Percentiles rank a stretch among this genome's conserved stretches.
phyloP scores from a whole-genome alignment of 2,888 invertebrate genomes.

The Platycheirus albimanus region DNA sequence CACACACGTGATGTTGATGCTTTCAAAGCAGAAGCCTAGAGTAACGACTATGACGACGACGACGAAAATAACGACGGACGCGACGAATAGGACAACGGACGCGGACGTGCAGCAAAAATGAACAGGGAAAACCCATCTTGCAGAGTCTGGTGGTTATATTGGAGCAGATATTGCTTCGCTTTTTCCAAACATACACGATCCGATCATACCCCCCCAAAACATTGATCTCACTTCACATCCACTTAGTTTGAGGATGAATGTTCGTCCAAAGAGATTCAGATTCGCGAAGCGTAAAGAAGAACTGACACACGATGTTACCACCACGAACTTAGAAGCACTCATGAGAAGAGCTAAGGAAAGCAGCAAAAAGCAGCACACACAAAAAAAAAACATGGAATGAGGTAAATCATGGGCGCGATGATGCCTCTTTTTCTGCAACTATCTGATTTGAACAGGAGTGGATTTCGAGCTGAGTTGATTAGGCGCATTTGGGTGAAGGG shows the following conservation, averaged over 20 bases:
- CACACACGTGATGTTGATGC: slow-evolving; percentile 63
- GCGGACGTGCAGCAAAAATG: too few relatives aligned
- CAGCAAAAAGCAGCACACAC: neutral
- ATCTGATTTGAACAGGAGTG: slow-evolving; percentile 11
- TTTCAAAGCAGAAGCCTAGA: slow-evolving; percentile 21
- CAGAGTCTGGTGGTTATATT: slow-evolving; percentile 14
- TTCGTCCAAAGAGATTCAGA: slow-evolving; percentile 54
- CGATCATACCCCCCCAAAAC: neutral
- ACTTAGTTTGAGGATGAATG: slow-evolving; percentile 63
- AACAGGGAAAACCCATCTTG: slow-evolving; percentile 7
- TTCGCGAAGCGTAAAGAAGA: slow-evolving; percentile 68
- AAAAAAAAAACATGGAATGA: slow-evolving; percentile 34
- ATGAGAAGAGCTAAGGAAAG: slow-evolving; percentile 17
- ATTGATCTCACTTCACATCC: slow-evolving; percentile 63
- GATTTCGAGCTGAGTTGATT: neutral
- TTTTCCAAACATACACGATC: neutral
- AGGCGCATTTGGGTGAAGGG: neutral
- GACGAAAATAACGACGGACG: too few relatives aligned
- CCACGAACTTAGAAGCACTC: slow-evolving; percentile 23
- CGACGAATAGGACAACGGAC: neutral
- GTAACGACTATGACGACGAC: neutral
- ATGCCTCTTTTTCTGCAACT: slow-evolving; percentile 36
- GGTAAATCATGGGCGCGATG: slow-evolving; percentile 64
- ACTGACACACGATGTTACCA: slow-evolving; percentile 53
- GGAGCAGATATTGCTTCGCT: slow-evolving; percentile 10